Conservation (phyloP, 2,797 vertebrate species). For the Chloroceryle inda region DNA sequence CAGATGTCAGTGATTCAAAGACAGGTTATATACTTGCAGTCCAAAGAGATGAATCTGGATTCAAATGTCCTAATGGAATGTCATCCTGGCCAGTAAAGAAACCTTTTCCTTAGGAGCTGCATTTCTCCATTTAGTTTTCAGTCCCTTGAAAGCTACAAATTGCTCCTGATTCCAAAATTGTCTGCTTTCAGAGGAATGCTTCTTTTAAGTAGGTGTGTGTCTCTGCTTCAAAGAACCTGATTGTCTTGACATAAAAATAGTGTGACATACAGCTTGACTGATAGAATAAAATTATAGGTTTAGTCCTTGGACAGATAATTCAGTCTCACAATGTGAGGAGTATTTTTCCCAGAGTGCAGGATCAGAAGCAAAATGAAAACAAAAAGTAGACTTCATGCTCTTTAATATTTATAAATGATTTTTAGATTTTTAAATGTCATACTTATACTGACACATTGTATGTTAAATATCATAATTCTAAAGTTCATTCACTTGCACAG, state of each 20-base stretch:
- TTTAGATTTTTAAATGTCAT: slow-evolving; percentile 10
- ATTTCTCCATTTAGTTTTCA: slow-evolving; percentile 19
- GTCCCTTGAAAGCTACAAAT: slow-evolving; percentile 15
- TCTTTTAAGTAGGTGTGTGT: slow-evolving; percentile 50
- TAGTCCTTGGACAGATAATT: slow-evolving; percentile 58
- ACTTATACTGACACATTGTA: background rate
- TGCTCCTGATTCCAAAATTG: background rate
- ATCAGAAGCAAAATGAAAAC: slow-evolving; percentile 59
- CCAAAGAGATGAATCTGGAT: background rate
- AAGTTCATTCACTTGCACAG: background rate
- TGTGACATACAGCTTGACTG: slow-evolving; percentile 59
- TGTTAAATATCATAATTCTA: background rate
- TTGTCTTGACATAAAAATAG: slow-evolving; percentile 62
- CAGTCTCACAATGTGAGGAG: slow-evolving; percentile 22
- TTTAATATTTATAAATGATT: slow-evolving; percentile 45
- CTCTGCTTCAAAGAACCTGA: slow-evolving; percentile 54
- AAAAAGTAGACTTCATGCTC: slow-evolving; percentile 25
- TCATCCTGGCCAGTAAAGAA: background rate
- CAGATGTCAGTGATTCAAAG: background rate
- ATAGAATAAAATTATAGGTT: slow-evolving; percentile 60
- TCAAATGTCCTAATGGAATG: background rate
- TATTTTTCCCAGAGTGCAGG: slow-evolving; percentile 29
- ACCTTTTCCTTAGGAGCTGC: background rate
- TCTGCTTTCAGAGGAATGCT: slow-evolving; percentile 26
- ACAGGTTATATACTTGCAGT: background rate